Percentiles rank a stretch among this genome's conserved stretches.
Evolutionary conservation across 2,113 vertebrate genomes (phyloP).

Genomic region (Pardalotus punctatus): DNA sequence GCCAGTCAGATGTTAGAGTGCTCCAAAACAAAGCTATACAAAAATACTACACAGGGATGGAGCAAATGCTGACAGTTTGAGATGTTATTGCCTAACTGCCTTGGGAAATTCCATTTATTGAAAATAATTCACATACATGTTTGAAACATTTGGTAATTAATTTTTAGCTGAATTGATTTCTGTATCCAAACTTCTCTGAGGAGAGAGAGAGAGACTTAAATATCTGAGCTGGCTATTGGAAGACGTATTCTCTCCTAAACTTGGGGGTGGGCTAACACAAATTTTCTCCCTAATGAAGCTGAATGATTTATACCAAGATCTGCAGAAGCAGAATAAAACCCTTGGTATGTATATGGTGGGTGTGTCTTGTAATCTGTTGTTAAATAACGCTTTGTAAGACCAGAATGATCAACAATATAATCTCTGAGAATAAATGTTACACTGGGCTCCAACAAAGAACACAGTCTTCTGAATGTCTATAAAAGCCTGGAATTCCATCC

Average conservation of each 20-base stretch:
- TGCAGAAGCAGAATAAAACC: background rate
- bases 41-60: background rate
- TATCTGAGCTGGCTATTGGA: slow-evolving; percentile 3
- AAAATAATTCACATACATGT: slow-evolving; percentile 63
- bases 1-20: background rate
- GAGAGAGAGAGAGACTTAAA: background rate
- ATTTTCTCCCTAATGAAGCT: slow-evolving; percentile 28
- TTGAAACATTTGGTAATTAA: slow-evolving; percentile 66
- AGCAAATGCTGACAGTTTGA: slow-evolving; percentile 31
- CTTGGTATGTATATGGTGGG: background rate
- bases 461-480: background rate
- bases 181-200: slow-evolving; percentile 41
- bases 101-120: slow-evolving; percentile 59
- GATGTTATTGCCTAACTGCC: slow-evolving; percentile 51
- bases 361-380: background rate
- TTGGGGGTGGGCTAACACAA: background rate
- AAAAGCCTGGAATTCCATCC: background rate
- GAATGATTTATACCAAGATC: slow-evolving; percentile 13
- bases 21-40: background rate
- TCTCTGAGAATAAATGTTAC: background rate
- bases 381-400: background rate
- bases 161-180: slow-evolving; percentile 62
- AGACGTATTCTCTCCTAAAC: background rate
- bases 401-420: background rate
- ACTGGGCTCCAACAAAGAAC: background rate